Evolutionary conservation across 2,797 vertebrate species (phyloP).

Genomic region (Okamejei kenojei): DNA sequence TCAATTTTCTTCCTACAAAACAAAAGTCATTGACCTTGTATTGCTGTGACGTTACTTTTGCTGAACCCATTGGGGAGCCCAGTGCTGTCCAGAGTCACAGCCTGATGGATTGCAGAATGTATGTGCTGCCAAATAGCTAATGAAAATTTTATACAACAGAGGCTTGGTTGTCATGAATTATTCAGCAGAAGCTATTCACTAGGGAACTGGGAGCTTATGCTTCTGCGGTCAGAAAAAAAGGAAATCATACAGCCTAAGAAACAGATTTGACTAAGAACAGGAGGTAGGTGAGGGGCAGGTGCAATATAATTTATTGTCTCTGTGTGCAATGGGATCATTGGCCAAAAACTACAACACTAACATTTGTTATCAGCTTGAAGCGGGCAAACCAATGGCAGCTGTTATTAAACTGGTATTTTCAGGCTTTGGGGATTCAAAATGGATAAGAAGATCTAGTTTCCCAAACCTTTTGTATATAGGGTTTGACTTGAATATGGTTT

Average conservation of each 20-base stretch:
- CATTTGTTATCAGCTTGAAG: slow-evolving; percentile 36
- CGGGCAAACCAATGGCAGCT: slow-evolving; percentile 32
- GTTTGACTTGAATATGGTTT: neutral
- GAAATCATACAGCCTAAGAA: slow-evolving; percentile 42
- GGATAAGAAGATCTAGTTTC: neutral
- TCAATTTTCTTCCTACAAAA: slow-evolving; percentile 6
- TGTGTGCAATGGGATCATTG: slow-evolving; percentile 41
- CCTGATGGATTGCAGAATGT: slow-evolving; percentile 41
- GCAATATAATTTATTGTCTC: slow-evolving; percentile 39
- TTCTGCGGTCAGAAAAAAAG: slow-evolving; percentile 41
- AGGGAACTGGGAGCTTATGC: slow-evolving; percentile 46
- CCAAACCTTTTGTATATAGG: neutral
- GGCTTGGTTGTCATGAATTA: slow-evolving; percentile 47
- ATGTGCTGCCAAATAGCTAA: slow-evolving; percentile 46
- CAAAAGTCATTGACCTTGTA: slow-evolving; percentile 33
- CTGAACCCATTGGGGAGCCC: slow-evolving; percentile 27
- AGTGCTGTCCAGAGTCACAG: slow-evolving; percentile 41
- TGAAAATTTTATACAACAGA: slow-evolving; percentile 47
- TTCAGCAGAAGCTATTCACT: slow-evolving; percentile 44
- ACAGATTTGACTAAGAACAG: slow-evolving; percentile 40
- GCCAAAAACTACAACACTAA: slow-evolving; percentile 20
- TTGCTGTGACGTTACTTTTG: neutral
- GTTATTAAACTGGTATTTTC: neutral
- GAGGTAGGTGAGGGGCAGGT: slow-evolving; percentile 41
- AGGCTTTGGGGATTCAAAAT: neutral